Evolutionary conservation across 2,797 vertebrate genomes (phyloP).

Genomic region (Sarcophilus harrisii): DNA sequence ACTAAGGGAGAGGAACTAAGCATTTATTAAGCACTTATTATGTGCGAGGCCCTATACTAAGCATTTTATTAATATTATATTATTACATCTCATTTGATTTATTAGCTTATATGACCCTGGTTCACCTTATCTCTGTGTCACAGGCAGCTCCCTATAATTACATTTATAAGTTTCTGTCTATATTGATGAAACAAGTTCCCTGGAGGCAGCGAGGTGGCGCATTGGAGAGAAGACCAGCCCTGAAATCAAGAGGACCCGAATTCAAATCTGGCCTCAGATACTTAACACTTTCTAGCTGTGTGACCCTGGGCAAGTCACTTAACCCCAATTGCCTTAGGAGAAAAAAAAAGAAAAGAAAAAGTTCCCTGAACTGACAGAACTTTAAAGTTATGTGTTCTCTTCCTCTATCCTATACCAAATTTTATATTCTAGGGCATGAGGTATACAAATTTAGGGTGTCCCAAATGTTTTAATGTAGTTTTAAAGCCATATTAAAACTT

Average conservation of each 20-base stretch:
- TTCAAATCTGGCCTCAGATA: too few species aligned
- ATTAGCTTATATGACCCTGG: not conserved
- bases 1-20: not conserved
- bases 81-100: not conserved
- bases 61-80: not conserved
- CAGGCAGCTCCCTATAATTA: not conserved
- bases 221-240: too few species aligned
- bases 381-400: not conserved
- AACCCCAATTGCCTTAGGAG: too few species aligned
- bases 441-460: not conserved
- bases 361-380: not conserved
- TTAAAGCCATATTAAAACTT: not conserved
- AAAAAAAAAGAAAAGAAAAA: too few species aligned
- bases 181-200: not conserved
- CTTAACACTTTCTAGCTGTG: too few species aligned
- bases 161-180: not conserved
- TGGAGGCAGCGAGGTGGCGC: too few species aligned
- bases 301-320: too few species aligned
- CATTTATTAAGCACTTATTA: not conserved
- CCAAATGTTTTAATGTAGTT: not conserved
- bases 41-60: not conserved
- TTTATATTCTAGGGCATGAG: slow-evolving; percentile 31
- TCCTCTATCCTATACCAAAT: slow-evolving; percentile 19
- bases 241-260: too few species aligned
- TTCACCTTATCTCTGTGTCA: not conserved